Base-by-base conservation (phyloP, 1,140 invertebrate genomes). In the Diachasmimorpha longicaudata region DNA sequence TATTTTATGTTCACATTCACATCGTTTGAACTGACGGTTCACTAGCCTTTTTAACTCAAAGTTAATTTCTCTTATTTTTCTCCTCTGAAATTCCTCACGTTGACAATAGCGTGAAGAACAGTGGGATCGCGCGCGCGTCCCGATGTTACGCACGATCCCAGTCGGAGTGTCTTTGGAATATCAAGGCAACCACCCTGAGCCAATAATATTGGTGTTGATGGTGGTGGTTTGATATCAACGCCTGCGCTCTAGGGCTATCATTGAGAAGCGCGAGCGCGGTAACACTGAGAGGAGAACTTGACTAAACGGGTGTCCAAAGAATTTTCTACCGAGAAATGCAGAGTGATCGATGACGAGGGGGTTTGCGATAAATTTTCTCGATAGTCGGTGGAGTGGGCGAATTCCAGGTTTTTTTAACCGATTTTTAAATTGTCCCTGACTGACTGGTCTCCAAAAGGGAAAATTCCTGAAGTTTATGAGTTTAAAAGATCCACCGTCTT, bases 181-280 rank as follows among this genome's bases (percentile, higher is more conserved):
- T 31, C 19, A 63, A 63, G 58, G 58, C 58, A 63, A 13, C 19
- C 23, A 63, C 58, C 58, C 58, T 31, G 58, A 25, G 58, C 21
- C 19, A 63, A 63, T 63, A 31, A 63, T 25, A 63, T 25, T 63
- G 23, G 23, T 63, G 19, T 13, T 63, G 58, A 19, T 63, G 58
- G 23, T 71, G 48, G 81, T 80, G 79, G 78, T 81, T 82, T 81
- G 58, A 19, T 52, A 52, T 52, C n/a, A 52, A 67, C 66, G 71
- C 71, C 37, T 72, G 71, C 71, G 71, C 71, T 55, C 23, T 37
- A 14, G 16, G 25, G 13, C 19, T 11, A 67, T 74, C 25, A n/a
- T 11, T 14, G 16, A 71, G 42, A 11, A 58, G 52, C 39, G 42
- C 72, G 36, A 77, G 69, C 42, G 63, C 72, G 10, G 48, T 37